Conservation (phyloP, 2,797 vertebrate species). For the Eupleurogrammus muticus region DNA sequence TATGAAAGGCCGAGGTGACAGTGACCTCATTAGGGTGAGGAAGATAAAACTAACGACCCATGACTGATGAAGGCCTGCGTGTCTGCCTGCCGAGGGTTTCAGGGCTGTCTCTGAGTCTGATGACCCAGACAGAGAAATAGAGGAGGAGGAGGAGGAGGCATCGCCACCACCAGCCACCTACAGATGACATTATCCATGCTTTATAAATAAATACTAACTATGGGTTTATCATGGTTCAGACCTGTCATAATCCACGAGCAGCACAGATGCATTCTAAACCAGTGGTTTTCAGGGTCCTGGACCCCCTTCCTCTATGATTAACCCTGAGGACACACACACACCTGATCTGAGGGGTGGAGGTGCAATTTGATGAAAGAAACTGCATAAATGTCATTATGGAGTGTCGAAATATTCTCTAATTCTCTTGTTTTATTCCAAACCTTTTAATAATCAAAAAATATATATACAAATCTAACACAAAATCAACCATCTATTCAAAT, state of each 20-base stretch:
- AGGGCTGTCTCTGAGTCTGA: constrained; percentile 26
- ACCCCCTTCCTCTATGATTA: no score
- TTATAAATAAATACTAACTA: constrained; percentile 44
- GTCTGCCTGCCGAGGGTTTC: constrained; percentile 24
- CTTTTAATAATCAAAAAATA: no score
- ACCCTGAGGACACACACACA: no score
- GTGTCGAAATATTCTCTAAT: no score
- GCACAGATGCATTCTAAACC: neutral
- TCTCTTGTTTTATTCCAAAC: no score
- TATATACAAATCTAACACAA: no score
- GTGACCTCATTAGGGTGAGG: constrained; percentile 76
- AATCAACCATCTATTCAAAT: no score
- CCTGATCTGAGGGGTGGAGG: no score
- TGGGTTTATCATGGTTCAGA: constrained; percentile 3
- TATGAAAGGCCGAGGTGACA: constrained; percentile 74
- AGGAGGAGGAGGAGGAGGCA: constrained; percentile 12
- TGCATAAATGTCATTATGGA: no score
- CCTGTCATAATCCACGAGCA: constrained; percentile 16
- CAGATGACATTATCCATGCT: constrained; percentile 42
- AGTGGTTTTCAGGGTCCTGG: no score
- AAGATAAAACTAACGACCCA: constrained; percentile 76
- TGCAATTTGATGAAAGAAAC: no score
- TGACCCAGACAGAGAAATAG: constrained; percentile 14
- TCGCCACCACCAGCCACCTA: constrained; percentile 4
- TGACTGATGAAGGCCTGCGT: constrained; percentile 75